Conservation (phyloP, 2,888 invertebrate species). For the Dastarcus helophoroides region DNA sequence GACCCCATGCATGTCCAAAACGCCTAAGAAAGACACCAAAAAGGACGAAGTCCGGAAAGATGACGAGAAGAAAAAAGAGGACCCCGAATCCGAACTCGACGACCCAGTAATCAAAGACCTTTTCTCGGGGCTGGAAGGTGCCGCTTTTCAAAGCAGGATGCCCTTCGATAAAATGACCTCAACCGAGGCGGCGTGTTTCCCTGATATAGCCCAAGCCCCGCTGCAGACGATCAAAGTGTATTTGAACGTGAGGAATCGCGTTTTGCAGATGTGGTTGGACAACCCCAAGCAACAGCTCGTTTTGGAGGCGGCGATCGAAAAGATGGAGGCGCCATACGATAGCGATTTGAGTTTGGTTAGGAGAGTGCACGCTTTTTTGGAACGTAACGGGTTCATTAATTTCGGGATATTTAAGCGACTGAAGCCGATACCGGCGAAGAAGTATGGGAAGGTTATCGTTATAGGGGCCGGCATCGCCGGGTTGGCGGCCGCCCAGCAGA, state of each 20-base stretch:
- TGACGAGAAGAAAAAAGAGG: slow-evolving; percentile 49
- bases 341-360: slow-evolving; percentile 76
- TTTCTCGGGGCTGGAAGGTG: slow-evolving; percentile 66
- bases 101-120: slow-evolving; percentile 44
- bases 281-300: slow-evolving; percentile 88
- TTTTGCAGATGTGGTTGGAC: slow-evolving; percentile 90
- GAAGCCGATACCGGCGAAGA: slow-evolving; percentile 56
- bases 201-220: slow-evolving; percentile 77
- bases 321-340: slow-evolving; percentile 85
- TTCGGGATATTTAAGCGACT: slow-evolving; percentile 90
- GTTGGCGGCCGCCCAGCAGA: slow-evolving; percentile 85
- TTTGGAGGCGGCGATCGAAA: slow-evolving; percentile 66
- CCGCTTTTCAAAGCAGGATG: slow-evolving; percentile 85
- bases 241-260: slow-evolving; percentile 79
- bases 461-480: slow-evolving; percentile 83
- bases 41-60: slow-evolving; percentile 41
- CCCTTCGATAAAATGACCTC: slow-evolving; percentile 92
- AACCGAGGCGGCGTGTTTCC: slow-evolving; percentile 85
- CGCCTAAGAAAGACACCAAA: slow-evolving; percentile 35
- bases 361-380: slow-evolving; percentile 81
- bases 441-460: slow-evolving; percentile 55
- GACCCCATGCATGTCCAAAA: slow-evolving; percentile 36
- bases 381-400: slow-evolving; percentile 94
- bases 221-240: slow-evolving; percentile 78
- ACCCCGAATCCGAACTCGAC: slow-evolving; percentile 53